Conservation (phyloP, 30 jellyfish, hydroid and myxozoan genomes). For the Turritopsis rubra region DNA sequence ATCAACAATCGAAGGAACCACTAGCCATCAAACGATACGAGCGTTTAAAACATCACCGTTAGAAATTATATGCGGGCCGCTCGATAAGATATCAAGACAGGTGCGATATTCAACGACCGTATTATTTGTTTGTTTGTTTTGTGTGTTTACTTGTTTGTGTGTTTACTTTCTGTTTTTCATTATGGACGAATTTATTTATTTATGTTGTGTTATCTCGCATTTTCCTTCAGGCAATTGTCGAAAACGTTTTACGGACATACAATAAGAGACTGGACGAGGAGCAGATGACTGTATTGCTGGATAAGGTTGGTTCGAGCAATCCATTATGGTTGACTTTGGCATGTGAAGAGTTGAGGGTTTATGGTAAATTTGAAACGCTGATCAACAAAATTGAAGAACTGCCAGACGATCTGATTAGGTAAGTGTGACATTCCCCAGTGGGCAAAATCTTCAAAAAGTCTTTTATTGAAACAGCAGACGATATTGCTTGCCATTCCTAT, state of each 20-base stretch:
- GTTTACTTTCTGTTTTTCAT: background rate
- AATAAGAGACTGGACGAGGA: slow-evolving; percentile 69
- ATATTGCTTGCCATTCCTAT: no score
- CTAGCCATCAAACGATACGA: slow-evolving; percentile 83
- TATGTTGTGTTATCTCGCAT: background rate
- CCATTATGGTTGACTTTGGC: slow-evolving; percentile 88
- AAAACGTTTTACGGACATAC: slow-evolving; percentile 47
- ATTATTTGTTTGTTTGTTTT: background rate
- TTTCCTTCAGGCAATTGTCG: slow-evolving; percentile 52
- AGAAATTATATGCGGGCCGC: slow-evolving; percentile 93
- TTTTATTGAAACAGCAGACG: no score
- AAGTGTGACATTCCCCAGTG: no score
- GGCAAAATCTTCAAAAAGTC: no score
- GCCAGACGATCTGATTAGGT: slow-evolving; percentile 86
- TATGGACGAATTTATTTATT: no score
- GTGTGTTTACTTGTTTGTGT: slow-evolving; percentile 6
- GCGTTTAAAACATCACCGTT: slow-evolving; percentile 77
- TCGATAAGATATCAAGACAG: slow-evolving; percentile 61
- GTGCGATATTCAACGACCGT: slow-evolving; percentile 3
- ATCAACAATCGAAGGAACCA: slow-evolving; percentile 95
- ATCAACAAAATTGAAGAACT: slow-evolving; percentile 49
- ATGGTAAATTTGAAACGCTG: slow-evolving; percentile 70
- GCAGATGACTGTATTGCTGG: slow-evolving; percentile 60
- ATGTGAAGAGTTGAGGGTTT: slow-evolving; percentile 80
- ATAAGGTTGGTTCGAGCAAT: slow-evolving; percentile 71